phyloP scores from a whole-genome alignment of 2,888 invertebrate genomes.

The Acanthosepion lycidas region DNA sequence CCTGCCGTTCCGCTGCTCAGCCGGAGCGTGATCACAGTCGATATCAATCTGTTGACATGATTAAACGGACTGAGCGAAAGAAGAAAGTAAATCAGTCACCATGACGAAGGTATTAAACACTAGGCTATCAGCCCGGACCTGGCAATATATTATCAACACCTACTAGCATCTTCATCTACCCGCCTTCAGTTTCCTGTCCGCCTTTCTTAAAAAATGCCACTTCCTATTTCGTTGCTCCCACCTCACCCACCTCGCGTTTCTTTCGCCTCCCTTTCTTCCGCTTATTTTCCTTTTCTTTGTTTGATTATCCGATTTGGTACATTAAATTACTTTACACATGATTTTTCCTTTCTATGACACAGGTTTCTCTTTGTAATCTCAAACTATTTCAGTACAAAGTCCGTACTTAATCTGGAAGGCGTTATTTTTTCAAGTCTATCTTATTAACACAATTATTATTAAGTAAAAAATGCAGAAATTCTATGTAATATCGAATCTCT shows the following conservation, averaged over 20 bases:
- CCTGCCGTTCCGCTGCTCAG: neutral
- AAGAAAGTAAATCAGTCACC: neutral
- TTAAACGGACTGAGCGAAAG: neutral
- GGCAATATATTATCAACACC: neutral
- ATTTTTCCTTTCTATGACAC: neutral
- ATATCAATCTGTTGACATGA: slow-evolving; percentile 9
- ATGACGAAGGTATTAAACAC: neutral
- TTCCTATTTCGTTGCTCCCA: neutral
- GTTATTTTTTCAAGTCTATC: no score
- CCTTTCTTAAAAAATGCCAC: neutral
- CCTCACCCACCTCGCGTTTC: neutral
- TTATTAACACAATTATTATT: no score
- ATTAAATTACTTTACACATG: neutral
- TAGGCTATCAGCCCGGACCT: neutral
- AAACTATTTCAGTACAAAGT: neutral
- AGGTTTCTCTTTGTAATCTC: neutral
- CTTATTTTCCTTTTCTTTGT: neutral
- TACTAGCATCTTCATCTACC: neutral
- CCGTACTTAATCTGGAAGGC: no score
- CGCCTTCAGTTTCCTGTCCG: neutral
- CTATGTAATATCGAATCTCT: no score
- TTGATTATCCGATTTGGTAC: neutral
- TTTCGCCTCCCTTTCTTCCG: neutral
- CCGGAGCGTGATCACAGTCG: slow-evolving; percentile 8
- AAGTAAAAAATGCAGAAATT: no score